These are phyloP conservation scores for Columbina picui DNA, from an alignment of 2,113 vertebrate genomes.

Conservation along the genomic window DNA sequence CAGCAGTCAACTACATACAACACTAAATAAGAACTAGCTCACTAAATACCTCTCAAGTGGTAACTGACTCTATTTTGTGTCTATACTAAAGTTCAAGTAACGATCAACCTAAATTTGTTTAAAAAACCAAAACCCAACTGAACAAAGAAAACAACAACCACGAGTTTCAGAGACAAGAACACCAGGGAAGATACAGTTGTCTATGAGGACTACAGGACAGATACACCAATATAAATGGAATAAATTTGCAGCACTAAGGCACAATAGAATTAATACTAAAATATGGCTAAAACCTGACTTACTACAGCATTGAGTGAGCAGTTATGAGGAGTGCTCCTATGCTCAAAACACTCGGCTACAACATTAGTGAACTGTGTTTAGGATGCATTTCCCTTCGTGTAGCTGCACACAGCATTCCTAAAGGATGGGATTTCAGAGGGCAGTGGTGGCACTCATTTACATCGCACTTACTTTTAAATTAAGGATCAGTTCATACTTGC, in stretches of 20 bases:
- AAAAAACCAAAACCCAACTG: neutral
- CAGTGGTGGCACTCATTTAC: neutral
- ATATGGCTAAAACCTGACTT: slow-evolving; percentile 49
- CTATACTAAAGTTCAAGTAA: slow-evolving; percentile 44
- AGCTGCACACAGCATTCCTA: neutral
- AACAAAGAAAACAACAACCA: neutral
- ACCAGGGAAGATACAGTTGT: neutral
- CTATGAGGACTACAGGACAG: neutral
- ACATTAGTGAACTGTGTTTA: neutral
- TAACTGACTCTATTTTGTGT: neutral
- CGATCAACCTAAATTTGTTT: neutral
- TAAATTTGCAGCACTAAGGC: slow-evolving; percentile 64
- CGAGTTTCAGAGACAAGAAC: neutral
- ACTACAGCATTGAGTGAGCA: slow-evolving; percentile 34
- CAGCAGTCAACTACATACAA: neutral
- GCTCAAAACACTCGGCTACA: slow-evolving; percentile 6
- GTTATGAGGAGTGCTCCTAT: neutral
- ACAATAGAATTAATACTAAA: slow-evolving; percentile 49
- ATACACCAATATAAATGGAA: neutral
- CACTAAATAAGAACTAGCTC: neutral
- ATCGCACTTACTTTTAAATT: neutral
- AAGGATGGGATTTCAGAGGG: neutral
- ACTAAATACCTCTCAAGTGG: neutral
- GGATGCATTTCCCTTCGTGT: neutral
- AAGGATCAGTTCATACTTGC: neutral